A percentile compares a stretch with the other conserved stretches of the same genome.
Conservation (phyloP, 2,113 vertebrate genomes). For the Lasiurus cinereus region DNA sequence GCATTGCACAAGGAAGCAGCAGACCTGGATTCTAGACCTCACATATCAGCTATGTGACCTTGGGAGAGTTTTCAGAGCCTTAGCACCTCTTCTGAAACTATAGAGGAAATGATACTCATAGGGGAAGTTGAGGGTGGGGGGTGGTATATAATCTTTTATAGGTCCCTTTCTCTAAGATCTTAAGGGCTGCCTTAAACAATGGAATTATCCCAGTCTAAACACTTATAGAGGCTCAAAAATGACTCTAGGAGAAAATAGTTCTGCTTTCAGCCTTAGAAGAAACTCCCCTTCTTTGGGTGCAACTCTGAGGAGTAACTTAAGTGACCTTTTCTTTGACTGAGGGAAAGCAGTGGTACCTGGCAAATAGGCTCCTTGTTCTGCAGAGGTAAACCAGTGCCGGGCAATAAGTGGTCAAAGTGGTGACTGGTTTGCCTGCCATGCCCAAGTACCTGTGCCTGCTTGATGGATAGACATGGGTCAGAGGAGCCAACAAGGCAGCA, state of each 20-base stretch:
- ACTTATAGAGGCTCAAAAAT: not conserved
- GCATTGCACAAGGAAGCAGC: not conserved
- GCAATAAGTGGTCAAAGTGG: not conserved
- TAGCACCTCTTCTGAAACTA: not conserved
- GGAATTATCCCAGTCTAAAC: not conserved
- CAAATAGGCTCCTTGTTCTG: not conserved
- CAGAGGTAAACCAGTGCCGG: not conserved
- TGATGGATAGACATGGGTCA: not conserved
- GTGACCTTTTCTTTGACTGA: not conserved
- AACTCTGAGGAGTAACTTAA: not conserved
- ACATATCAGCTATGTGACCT: not conserved
- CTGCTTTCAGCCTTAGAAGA: conserved; percentile 21
- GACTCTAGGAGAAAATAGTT: conserved; percentile 11
- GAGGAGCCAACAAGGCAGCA: not conserved
- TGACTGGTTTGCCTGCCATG: not conserved
- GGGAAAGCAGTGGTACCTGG: not conserved
- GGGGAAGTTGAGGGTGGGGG: fast-evolving
- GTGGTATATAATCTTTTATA: not conserved
- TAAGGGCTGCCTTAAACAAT: not conserved
- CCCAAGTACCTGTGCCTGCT: not conserved
- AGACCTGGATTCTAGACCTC: not conserved
- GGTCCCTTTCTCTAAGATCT: conserved; percentile 9
- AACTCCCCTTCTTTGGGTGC: not conserved
- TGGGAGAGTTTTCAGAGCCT: not conserved
- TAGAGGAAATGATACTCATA: not conserved